Percentiles rank a stretch among this genome's conserved stretches.
Evolutionary conservation across 2,888 invertebrate genomes (phyloP).

Genomic region (Cataglyphis albicans): DNA sequence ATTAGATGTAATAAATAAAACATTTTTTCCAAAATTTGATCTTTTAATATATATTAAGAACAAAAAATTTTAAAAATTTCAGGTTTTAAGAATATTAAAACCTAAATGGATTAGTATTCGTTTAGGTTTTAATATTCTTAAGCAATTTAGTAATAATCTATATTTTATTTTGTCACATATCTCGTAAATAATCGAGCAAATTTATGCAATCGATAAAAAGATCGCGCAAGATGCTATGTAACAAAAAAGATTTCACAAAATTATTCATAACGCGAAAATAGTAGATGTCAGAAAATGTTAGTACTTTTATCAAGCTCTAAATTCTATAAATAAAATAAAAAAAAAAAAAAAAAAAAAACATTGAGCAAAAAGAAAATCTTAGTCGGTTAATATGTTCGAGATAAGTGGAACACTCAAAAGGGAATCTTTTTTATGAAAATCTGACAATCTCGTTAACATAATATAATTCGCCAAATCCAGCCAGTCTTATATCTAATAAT

Average conservation of each 20-base stretch:
- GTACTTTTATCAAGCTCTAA: not conserved
- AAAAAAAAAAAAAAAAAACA: not conserved
- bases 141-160: not conserved
- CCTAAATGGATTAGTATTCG: too few relatives aligned
- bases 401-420: not conserved
- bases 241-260: slow-evolving; percentile 42
- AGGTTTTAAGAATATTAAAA: not conserved
- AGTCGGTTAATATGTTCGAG: not conserved
- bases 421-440: not conserved
- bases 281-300: not conserved
- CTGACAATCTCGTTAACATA: slow-evolving; percentile 21
- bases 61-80: not conserved
- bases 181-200: slow-evolving; percentile 21
- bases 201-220: slow-evolving; percentile 62
- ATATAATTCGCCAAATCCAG: not conserved
- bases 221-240: slow-evolving; percentile 57
- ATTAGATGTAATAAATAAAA: not conserved
- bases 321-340: not conserved
- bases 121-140: too few relatives aligned
- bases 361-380: not conserved
- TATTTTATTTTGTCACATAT: slow-evolving; percentile 50
- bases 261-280: not conserved
- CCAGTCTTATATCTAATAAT: not conserved
- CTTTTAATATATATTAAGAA: not conserved
- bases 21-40: not conserved